Evolutionary conservation across 1,140 invertebrate genomes (phyloP).

Genomic region (Drosophila pseudoananassae): DNA sequence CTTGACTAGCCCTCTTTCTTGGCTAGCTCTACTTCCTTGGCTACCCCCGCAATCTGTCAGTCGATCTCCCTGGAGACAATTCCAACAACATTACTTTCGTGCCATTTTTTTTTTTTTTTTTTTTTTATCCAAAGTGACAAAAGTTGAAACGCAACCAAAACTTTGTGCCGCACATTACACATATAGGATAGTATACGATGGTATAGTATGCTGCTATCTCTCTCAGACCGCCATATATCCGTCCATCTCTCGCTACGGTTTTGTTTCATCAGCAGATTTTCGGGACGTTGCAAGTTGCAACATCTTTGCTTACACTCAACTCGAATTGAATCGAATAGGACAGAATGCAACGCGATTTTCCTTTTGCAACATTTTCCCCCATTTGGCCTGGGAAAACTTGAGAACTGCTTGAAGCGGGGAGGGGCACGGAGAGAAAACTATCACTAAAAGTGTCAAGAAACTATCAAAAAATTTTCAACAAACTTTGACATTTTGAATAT

Average conservation of each 20-base stretch:
- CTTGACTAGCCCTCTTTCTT: background rate
- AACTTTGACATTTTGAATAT: background rate
- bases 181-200: too few relatives aligned
- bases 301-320: conserved; percentile 65
- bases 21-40: background rate
- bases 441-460: conserved; percentile 2
- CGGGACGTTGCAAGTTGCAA: conserved; percentile 13
- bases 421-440: background rate
- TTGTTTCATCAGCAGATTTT: conserved; percentile 41
- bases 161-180: conserved; percentile 17
- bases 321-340: conserved; percentile 34
- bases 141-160: conserved; percentile 54
- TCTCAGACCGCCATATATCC: conserved; percentile 18
- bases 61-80: conserved; percentile 67
- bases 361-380: background rate
- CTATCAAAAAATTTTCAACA: background rate
- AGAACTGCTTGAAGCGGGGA: too few relatives aligned
- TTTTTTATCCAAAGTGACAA: conserved; percentile 40
- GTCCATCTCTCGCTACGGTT: conserved; percentile 2
- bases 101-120: conserved; percentile 35
- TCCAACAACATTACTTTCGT: conserved; percentile 63
- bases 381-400: background rate
- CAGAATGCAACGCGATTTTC: conserved; percentile 1
- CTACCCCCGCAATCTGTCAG: conserved; percentile 63
- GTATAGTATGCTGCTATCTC: background rate